Base-by-base conservation (phyloP, 2,888 invertebrate genomes). In the Hyalella azteca region DNA sequence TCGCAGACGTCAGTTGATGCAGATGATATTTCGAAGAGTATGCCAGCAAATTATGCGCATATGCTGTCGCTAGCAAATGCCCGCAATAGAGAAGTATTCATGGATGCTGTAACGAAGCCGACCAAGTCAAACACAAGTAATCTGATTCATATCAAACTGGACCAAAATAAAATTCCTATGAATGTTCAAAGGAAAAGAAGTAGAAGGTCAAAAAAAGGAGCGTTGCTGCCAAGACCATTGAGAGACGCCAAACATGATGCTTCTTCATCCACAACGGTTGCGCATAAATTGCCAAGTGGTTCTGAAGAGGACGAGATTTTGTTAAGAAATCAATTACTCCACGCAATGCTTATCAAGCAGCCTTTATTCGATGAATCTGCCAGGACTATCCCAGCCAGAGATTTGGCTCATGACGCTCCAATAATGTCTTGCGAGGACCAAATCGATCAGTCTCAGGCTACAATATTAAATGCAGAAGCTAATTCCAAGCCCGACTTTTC, bases 131-230 rank as follows among this genome's bases (percentile, higher is more conserved):
- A 66, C 36, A 36, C 32, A 36, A 36, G 29, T 36, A 66, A 66
- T 36, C 19, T 66, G 4, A 66, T 66, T 66, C 66, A 66, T 66
- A 66, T 66, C 29, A 66, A 66, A 36, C 19, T 66, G 36, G 29
- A 66, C 36, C 32, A 36, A 66, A 36, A 66, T 66, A 66, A 36
- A 66, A 36, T n/a, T 36, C 66, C 66, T 66, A 66, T 36, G 36
- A 66, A 66, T 36, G n/a, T 66, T 9, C 45, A 15, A 7, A 66
- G n/a, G 13, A 66, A 66, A 36, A 32, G 39, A n/a, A 36, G 36
- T 36, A 66, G 19, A 15, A 66, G 19, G 19, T 66, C 36, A 36
- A 66, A 66, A 29, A 66, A 66, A 26, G 9, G 3, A 66, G 19
- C 36, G 15, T 45, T 45, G n/a, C 45, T 45, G 9, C 45, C 45